Percentiles rank a stretch among this genome's conserved stretches.
Evolutionary conservation across 2,888 invertebrate species (phyloP).

Genomic region (Netelia inedita): DNA sequence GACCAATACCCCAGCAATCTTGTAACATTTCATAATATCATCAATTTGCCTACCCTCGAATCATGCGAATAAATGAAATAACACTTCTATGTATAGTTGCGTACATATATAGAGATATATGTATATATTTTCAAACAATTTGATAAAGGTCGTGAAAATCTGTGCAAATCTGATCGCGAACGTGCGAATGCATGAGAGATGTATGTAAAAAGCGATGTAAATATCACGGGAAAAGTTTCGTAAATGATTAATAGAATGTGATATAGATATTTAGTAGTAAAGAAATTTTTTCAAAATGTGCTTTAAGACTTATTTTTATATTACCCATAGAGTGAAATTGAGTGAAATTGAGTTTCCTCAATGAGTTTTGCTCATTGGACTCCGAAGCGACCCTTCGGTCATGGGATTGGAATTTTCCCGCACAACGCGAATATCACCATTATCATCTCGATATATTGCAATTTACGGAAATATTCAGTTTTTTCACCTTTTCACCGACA

Average conservation of each 20-base stretch:
- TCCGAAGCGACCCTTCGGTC: too few species aligned
- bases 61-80: constrained; percentile 14
- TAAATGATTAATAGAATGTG: constrained; percentile 62
- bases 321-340: not conserved
- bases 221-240: constrained; percentile 60
- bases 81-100: constrained; percentile 1
- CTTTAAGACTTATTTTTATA: constrained; percentile 18
- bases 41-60: constrained; percentile 10
- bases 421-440: too few species aligned
- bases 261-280: constrained; percentile 59
- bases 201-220: constrained; percentile 60
- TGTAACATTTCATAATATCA: constrained; percentile 41
- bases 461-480: too few species aligned
- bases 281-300: constrained; percentile 65
- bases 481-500: too few species aligned
- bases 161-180: constrained; percentile 33
- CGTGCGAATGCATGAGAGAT: constrained; percentile 26
- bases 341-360: constrained; percentile 1
- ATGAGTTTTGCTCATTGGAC: not conserved
- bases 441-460: too few species aligned
- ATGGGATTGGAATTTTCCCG: too few species aligned
- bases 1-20: constrained; percentile 43
- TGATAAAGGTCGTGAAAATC: constrained; percentile 40
- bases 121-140: constrained; percentile 33
- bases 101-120: not conserved